These are phyloP conservation scores for Pantherophis guttatus DNA, from an alignment of 2,113 vertebrate genomes.

Conservation along the genomic window DNA sequence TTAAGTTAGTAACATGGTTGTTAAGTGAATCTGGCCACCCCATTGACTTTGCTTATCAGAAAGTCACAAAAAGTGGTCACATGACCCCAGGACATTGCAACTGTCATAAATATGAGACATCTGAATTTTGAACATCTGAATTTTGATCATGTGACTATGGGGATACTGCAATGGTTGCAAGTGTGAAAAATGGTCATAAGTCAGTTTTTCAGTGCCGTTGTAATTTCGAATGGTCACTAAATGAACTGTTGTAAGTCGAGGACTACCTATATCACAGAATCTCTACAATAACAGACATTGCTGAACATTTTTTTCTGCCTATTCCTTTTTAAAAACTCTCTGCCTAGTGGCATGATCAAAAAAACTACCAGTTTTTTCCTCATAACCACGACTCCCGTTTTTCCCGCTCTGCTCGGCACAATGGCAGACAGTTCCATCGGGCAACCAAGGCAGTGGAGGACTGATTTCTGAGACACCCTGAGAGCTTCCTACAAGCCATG, in stretches of 20 bases:
- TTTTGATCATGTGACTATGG: neutral
- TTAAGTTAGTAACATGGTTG: neutral
- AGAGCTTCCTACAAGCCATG: no score
- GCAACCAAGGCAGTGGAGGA: no score
- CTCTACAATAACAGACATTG: no score
- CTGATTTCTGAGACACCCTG: no score
- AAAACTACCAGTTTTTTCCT: no score
- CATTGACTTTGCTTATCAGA: neutral
- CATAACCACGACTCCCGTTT: no score
- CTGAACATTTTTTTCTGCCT: no score
- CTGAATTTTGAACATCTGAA: neutral
- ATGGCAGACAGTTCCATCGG: no score
- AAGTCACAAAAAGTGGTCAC: neutral
- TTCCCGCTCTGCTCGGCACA: no score
- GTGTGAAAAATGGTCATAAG: neutral
- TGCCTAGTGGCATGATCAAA: no score
- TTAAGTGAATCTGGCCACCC: neutral
- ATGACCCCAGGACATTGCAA: neutral
- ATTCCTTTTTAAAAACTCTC: no score
- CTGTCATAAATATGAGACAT: neutral
- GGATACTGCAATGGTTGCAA: neutral
- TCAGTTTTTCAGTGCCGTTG: neutral
- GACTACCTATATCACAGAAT: no score
- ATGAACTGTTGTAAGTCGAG: neutral
- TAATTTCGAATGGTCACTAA: neutral